Evolutionary conservation across 2,888 invertebrate species (phyloP), one percentile per base, ranked within the genome.

Genomic region (Drosophila pegasa): DNA sequence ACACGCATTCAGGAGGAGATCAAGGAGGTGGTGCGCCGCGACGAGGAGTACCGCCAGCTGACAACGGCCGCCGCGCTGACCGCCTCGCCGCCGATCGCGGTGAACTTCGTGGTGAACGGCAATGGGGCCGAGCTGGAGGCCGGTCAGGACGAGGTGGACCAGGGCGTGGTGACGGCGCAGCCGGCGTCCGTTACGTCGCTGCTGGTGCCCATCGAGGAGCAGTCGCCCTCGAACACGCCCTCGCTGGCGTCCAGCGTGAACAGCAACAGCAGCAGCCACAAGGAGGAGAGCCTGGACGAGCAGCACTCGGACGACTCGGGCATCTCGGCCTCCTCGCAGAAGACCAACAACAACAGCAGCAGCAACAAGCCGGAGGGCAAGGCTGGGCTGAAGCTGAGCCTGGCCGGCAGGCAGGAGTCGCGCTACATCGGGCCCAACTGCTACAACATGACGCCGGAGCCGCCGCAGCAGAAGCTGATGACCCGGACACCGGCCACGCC

Each of bases 1-100:
- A 94, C 94, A 89, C 94, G 97, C 91, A 97, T 98, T 91, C 97
- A 98, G 93, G 94, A 95, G 90, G 98, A 98, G 94, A 97, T 98
- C 87, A 95, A 96, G 87, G 96, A 97, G 93, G 97, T 96, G 67
- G 95, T 95, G 57, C 95, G 96, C 88, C 94, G 97, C 76, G 98
- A 98, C 92, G 94, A 95, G 89, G 97, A 97, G 90, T 94, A 97
- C 93, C 80, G 94, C 92, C 80, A 93, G 93, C 80, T 93, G 92
- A 89, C 93, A 91, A 78, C 93, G 12, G 75, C 86, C 8, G 48
- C 58, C 22, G 40, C 77, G 7, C 22, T 12, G 38, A 45, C 68
- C 4, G 29, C 77, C 1, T 37, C 61, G 37, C 57, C 72, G 2
- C 50, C 66, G 4, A 29, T 61, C 3, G 62, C 70, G 2, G 71